phyloP scores from a whole-genome alignment of 2,113 vertebrate genomes.

The Scopus umbretta region DNA sequence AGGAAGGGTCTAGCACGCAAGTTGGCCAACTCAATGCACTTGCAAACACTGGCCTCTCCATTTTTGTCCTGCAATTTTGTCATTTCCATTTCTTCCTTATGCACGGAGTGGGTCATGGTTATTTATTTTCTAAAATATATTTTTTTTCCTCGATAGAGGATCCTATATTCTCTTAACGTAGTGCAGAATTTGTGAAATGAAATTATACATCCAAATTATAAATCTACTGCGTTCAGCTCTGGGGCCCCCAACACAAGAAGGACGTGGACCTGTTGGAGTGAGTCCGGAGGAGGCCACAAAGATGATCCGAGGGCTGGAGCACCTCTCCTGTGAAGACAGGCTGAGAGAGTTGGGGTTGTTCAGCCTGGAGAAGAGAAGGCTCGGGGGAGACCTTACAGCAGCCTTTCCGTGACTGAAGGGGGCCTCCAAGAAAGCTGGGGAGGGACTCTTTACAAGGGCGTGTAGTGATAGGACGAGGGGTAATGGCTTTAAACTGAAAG shows the following conservation, averaged over 20 bases:
- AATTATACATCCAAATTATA: background rate
- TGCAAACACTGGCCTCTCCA: background rate
- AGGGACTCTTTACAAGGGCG: background rate
- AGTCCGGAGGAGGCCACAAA: background rate
- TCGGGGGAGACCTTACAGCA: background rate
- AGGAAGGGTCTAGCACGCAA: fast-evolving
- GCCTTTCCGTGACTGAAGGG: background rate
- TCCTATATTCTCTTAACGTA: background rate
- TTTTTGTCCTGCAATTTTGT: background rate
- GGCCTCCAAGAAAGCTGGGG: background rate
- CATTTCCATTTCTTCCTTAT: background rate
- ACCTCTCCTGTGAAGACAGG: background rate
- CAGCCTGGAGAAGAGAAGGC: background rate
- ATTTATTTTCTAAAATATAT: background rate
- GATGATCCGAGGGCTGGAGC: background rate
- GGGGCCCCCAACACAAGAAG: background rate
- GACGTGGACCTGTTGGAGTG: background rate
- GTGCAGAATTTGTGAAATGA: background rate
- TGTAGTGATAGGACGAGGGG: background rate
- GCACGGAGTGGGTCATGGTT: background rate
- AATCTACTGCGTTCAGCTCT: background rate
- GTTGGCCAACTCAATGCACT: background rate
- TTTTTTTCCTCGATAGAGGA: background rate
- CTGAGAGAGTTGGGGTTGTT: too few species aligned
- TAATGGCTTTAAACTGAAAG: background rate